These are phyloP conservation scores for Trichogramma dendrolimi DNA, from an alignment of 2,888 invertebrate species.

Conservation along the genomic window DNA sequence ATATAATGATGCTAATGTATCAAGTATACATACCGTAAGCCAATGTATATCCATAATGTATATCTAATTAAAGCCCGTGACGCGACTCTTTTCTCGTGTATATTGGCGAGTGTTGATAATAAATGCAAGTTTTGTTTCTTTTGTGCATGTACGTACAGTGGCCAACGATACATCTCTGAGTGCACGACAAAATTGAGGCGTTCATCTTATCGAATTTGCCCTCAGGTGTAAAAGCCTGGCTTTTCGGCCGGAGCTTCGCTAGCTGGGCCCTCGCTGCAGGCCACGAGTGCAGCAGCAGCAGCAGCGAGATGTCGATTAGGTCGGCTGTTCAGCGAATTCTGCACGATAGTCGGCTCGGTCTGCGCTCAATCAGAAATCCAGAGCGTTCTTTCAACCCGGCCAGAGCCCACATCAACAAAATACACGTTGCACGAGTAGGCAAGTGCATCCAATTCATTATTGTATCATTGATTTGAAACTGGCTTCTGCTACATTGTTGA, in stretches of 20 bases:
- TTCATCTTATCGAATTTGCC: constrained; percentile 8
- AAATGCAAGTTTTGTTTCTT: too few species aligned
- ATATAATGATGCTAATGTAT: too few species aligned
- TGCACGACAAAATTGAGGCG: constrained; percentile 14
- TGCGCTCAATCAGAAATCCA: constrained; percentile 41
- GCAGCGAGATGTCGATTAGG: constrained; percentile 48
- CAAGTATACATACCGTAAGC: too few species aligned
- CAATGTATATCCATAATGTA: too few species aligned
- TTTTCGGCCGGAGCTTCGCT: constrained; percentile 32
- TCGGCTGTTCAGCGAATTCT: constrained; percentile 41
- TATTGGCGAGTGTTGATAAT: too few species aligned
- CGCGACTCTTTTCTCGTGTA: too few species aligned
- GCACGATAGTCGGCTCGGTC: constrained; percentile 47
- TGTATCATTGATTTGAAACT: neutral
- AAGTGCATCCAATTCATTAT: constrained; percentile 31
- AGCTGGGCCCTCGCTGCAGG: constrained; percentile 44
- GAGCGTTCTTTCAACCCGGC: constrained; percentile 34
- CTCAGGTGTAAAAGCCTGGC: constrained; percentile 16
- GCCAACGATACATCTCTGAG: too few species aligned
- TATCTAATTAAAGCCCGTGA: too few species aligned
- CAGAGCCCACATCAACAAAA: constrained; percentile 42
- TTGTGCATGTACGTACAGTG: too few species aligned
- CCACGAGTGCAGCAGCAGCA: too few species aligned
- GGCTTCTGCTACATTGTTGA: neutral
- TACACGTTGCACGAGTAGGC: constrained; percentile 50